Conservation (phyloP, 1,140 invertebrate genomes). For the Calosoma granatense region DNA sequence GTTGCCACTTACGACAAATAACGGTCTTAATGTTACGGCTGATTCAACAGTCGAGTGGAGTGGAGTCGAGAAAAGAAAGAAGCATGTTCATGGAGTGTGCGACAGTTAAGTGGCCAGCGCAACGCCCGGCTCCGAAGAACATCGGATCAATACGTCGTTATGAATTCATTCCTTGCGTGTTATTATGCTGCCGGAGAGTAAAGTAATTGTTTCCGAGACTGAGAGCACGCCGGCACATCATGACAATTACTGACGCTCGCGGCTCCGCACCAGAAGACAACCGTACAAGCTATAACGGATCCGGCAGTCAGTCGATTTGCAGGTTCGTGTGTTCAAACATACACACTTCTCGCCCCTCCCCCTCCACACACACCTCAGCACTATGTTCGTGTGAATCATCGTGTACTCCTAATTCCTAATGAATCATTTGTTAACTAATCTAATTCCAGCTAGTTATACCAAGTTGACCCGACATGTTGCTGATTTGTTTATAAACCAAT, state of each 20-base stretch:
- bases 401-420: no score
- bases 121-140: neutral
- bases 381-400: no score
- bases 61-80: neutral
- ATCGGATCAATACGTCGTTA: conserved; percentile 16
- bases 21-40: neutral
- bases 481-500: no score
- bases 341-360: no score
- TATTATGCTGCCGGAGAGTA: conserved; percentile 13
- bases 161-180: conserved; percentile 19
- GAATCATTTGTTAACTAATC: no score
- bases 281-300: no score
- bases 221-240: neutral
- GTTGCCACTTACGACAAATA: neutral
- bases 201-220: conserved; percentile 18
- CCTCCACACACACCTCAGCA: no score
- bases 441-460: no score
- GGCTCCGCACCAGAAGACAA: neutral
- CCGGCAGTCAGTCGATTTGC: no score
- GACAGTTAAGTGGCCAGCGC: conserved; percentile 1
- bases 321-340: no score
- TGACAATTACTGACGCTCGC: neutral
- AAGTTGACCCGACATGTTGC: no score
- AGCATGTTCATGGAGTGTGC: neutral
- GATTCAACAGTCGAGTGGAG: neutral